Conservation (phyloP, 2,888 invertebrate genomes). For the Nudaria mundana region DNA sequence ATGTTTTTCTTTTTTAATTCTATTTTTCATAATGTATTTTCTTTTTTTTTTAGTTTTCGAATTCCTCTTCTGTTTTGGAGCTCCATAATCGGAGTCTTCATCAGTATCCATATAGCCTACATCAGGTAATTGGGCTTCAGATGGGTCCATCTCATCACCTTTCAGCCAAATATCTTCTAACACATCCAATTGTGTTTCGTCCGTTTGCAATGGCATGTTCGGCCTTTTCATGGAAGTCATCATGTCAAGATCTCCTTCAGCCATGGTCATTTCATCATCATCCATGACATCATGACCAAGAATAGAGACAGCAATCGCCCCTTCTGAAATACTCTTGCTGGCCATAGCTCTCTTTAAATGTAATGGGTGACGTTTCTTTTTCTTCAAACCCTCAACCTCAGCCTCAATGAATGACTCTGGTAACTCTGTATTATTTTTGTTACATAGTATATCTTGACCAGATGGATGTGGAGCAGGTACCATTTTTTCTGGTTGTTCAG, state of each 20-base stretch:
- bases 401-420: constrained; percentile 84
- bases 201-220: constrained; percentile 78
- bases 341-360: constrained; percentile 82
- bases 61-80: constrained; percentile 46
- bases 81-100: constrained; percentile 70
- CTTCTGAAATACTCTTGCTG: constrained; percentile 79
- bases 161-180: constrained; percentile 90
- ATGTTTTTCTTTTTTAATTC: constrained; percentile 33
- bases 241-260: constrained; percentile 76
- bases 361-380: constrained; percentile 84
- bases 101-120: constrained; percentile 75
- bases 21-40: constrained; percentile 47
- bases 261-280: constrained; percentile 79
- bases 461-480: constrained; percentile 91
- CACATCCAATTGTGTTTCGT: constrained; percentile 87
- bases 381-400: constrained; percentile 75
- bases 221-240: constrained; percentile 74
- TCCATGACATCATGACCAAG: constrained; percentile 80
- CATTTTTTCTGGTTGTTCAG: constrained; percentile 91
- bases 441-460: constrained; percentile 89
- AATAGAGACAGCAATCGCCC: constrained; percentile 82
- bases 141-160: constrained; percentile 87
- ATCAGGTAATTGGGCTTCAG: constrained; percentile 70
- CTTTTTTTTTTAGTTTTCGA: constrained; percentile 49
- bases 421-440: constrained; percentile 86